Evolutionary conservation across 2,888 invertebrate species (phyloP).

Genomic region (Troides helena): DNA sequence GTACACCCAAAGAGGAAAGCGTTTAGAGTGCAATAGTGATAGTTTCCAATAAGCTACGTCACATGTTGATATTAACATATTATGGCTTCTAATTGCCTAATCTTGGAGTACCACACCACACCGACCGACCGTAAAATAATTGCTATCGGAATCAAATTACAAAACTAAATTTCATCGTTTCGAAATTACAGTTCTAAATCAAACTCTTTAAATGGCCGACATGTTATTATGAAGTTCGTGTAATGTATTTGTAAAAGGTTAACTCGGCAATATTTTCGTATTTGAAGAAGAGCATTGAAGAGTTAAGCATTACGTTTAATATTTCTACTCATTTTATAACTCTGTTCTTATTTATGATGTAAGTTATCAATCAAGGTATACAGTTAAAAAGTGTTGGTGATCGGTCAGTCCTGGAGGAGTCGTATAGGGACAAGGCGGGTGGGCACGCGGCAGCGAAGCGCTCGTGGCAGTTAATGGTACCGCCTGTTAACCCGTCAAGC

Average conservation of each 20-base stretch:
- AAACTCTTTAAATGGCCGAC: conserved; percentile 18
- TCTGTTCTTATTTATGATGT: not conserved
- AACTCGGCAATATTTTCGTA: conserved; percentile 7
- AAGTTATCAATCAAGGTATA: not conserved
- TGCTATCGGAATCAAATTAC: conserved; percentile 25
- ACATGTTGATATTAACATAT: conserved; percentile 25
- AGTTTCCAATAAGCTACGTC: conserved; percentile 1
- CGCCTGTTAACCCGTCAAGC: conserved; percentile 40
- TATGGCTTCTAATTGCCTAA: conserved; percentile 24
- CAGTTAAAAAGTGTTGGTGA: not conserved
- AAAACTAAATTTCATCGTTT: conserved; percentile 29
- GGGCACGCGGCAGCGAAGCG: conserved; percentile 16
- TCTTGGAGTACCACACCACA: conserved; percentile 12
- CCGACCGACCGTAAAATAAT: conserved; percentile 24
- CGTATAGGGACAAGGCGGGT: conserved; percentile 6
- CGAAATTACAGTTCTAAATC: conserved; percentile 29
- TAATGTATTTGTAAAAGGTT: conserved; percentile 13
- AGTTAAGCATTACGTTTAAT: not conserved
- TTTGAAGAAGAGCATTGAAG: not conserved
- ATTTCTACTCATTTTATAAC: not conserved
- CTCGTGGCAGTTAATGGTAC: conserved; percentile 11
- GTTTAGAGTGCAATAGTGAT: conserved; percentile 3
- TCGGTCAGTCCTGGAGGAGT: not conserved
- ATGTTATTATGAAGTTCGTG: conserved; percentile 19
- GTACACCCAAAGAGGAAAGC: not conserved